Evolutionary conservation across 2,888 invertebrate species (phyloP).

Genomic region (Megastigmus dorsalis): DNA sequence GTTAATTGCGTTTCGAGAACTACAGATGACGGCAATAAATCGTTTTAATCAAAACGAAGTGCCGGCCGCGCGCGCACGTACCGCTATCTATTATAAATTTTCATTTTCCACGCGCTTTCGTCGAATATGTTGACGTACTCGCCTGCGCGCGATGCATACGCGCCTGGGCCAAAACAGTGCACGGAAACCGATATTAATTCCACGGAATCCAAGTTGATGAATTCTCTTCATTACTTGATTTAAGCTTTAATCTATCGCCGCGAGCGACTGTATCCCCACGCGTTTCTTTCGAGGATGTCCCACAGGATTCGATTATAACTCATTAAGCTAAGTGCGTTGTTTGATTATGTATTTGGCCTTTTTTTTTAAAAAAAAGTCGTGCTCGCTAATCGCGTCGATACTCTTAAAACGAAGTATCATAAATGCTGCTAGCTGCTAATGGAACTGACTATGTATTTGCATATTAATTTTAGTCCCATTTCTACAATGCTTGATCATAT

Average conservation of each 20-base stretch:
- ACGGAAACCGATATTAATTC: conserved; percentile 13
- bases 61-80: too few species aligned
- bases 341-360: not conserved
- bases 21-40: conserved; percentile 17
- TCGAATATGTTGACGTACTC: not conserved
- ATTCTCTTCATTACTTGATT: conserved; percentile 32
- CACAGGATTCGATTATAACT: conserved; percentile 9
- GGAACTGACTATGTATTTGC: too few species aligned
- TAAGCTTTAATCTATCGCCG: conserved; percentile 13
- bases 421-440: too few species aligned
- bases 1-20: conserved; percentile 24
- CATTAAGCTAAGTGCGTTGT: conserved; percentile 31
- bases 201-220: conserved; percentile 17
- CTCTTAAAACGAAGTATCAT: too few species aligned
- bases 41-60: conserved; percentile 29
- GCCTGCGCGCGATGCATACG: not conserved
- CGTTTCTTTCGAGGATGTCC: not conserved
- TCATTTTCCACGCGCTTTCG: conserved; percentile 15
- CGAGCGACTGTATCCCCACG: not conserved
- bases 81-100: conserved; percentile 29
- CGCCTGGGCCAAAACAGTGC: not conserved
- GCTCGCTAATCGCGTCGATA: too few species aligned
- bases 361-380: too few species aligned
- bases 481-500: too few species aligned
- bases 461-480: too few species aligned